These are phyloP conservation scores for Matsumurasca onukii DNA, from an alignment of 1,140 invertebrate species.

Conservation along the genomic window DNA sequence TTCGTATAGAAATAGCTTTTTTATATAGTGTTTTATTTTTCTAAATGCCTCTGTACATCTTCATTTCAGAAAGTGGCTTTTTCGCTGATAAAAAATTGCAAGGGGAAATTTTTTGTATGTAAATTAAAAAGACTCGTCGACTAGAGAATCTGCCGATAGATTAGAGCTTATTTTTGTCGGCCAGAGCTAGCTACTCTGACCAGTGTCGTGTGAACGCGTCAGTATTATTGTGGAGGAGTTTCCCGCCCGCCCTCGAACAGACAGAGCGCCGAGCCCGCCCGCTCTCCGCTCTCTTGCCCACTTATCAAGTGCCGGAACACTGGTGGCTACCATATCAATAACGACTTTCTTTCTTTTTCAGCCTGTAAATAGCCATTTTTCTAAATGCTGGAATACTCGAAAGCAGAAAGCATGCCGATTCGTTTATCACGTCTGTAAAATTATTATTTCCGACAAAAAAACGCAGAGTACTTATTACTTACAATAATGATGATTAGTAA, in stretches of 20 bases:
- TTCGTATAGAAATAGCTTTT: conserved; percentile 19
- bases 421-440: conserved; percentile 21
- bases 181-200: not conserved
- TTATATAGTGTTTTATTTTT: conserved; percentile 20
- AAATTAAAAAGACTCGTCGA: not conserved
- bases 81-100: not conserved
- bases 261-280: no score
- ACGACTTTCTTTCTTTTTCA: conserved; percentile 9
- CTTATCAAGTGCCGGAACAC: not conserved
- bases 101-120: not conserved
- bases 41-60: conserved; percentile 10
- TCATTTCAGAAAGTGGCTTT: conserved; percentile 15
- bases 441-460: conserved; percentile 21
- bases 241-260: no score
- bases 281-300: no score
- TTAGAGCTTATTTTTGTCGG: not conserved
- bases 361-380: conserved; percentile 27
- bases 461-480: conserved; percentile 27
- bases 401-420: conserved; percentile 21
- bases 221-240: no score
- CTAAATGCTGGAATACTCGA: not conserved
- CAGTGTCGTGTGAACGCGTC: not conserved
- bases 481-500: conserved; percentile 28
- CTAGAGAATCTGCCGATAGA: not conserved
- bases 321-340: conserved; percentile 20